A percentile compares a stretch with the other conserved stretches of the same genome.
These are phyloP conservation scores for Xestia rhomboidea DNA, from an alignment of 2,888 invertebrate species.

Conservation along the genomic window DNA sequence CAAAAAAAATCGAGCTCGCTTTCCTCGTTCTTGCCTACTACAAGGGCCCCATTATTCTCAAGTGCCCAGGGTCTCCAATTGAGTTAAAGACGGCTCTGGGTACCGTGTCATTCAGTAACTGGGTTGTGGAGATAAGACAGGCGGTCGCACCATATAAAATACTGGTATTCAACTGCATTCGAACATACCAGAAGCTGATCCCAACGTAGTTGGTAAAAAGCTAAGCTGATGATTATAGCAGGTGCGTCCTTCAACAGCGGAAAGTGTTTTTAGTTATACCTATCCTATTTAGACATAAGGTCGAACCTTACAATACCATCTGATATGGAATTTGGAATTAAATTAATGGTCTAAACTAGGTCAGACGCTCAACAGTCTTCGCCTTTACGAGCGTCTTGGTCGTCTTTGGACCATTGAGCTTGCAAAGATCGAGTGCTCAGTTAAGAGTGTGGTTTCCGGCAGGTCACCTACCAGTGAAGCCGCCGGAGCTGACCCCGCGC, in stretches of 20 bases:
- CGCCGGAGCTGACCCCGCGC: slow-evolving; percentile 3
- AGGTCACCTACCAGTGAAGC: slow-evolving; percentile 28
- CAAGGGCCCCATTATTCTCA: too few relatives aligned
- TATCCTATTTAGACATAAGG: not conserved
- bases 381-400: not conserved
- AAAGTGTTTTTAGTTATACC: too few relatives aligned
- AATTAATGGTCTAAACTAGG: not conserved
- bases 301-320: not conserved
- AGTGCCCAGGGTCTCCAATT: too few relatives aligned
- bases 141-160: not conserved
- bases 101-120: too few relatives aligned
- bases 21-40: too few relatives aligned
- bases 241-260: too few relatives aligned
- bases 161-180: not conserved
- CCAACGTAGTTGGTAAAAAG: not conserved
- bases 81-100: too few relatives aligned
- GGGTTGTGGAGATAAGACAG: too few relatives aligned
- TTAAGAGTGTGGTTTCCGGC: not conserved
- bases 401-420: not conserved
- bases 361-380: not conserved
- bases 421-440: not conserved
- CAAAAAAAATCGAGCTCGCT: too few relatives aligned
- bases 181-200: not conserved
- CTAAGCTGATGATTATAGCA: not conserved
- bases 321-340: not conserved